These are phyloP conservation scores for Limnephilus auricula DNA, from an alignment of 2,888 invertebrate genomes.

Conservation along the genomic window DNA sequence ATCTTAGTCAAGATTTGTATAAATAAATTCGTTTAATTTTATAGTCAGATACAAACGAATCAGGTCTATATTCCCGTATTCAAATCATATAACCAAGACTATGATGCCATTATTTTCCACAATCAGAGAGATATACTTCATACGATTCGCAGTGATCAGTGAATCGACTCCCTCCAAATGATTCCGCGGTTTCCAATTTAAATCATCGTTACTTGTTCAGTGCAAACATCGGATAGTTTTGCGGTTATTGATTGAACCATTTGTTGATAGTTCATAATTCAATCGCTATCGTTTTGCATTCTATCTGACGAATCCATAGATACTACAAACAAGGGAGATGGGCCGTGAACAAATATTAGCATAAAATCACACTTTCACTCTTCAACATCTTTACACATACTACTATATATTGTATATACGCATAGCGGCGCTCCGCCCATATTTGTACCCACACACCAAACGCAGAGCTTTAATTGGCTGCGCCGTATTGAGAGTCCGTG, in stretches of 20 bases:
- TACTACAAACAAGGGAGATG: too few species aligned
- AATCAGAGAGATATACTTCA: background rate
- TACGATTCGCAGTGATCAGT: background rate
- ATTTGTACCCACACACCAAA: too few species aligned
- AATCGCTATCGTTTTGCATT: background rate
- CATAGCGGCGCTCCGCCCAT: too few species aligned
- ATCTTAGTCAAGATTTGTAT: background rate
- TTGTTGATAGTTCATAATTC: background rate
- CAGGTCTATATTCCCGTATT: background rate
- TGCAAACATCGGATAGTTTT: background rate
- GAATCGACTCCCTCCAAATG: background rate
- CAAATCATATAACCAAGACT: background rate
- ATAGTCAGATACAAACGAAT: background rate
- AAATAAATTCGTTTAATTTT: background rate
- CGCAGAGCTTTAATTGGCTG: too few species aligned
- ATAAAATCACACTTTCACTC: too few species aligned
- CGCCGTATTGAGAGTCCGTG: too few species aligned
- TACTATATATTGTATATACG: too few species aligned
- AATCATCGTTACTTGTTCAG: background rate
- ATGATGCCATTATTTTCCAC: background rate
- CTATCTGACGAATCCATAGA: too few species aligned
- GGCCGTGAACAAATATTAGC: too few species aligned
- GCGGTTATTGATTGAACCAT: background rate
- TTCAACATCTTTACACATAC: too few species aligned
- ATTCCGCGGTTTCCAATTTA: background rate